phyloP scores from a whole-genome alignment of 2,113 vertebrate genomes.

The Tragelaphus imberbis region DNA sequence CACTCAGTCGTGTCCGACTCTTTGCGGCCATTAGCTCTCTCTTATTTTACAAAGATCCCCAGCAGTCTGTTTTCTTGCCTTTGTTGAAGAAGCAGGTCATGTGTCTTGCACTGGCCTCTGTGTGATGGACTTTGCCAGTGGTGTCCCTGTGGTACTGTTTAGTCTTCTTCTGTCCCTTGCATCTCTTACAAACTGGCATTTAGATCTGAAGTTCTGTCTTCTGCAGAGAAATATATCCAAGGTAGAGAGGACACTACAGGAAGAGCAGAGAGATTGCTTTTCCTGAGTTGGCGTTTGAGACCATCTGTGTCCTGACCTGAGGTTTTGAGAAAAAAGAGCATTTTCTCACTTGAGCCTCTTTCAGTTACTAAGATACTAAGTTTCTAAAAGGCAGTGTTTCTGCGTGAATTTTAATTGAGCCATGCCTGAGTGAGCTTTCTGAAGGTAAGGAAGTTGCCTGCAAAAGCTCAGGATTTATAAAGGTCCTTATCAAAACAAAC shows the following conservation, averaged over 20 bases:
- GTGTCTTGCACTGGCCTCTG: accelerated
- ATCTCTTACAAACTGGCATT: neutral
- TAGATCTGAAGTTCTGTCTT: neutral
- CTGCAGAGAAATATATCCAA: neutral
- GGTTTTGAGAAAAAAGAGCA: neutral
- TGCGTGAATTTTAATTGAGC: slow-evolving; percentile 40
- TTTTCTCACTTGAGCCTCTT: slow-evolving; percentile 14
- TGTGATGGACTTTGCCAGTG: neutral
- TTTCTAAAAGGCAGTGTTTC: slow-evolving; percentile 29
- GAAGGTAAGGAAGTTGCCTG: slow-evolving; percentile 38
- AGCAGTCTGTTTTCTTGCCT: neutral
- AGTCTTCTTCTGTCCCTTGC: neutral
- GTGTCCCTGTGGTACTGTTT: neutral
- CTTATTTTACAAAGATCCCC: neutral
- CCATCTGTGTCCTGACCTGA: neutral
- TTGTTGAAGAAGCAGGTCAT: neutral
- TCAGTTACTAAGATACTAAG: neutral
- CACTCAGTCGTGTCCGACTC: too few species aligned
- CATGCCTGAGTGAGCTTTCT: slow-evolving; percentile 47
- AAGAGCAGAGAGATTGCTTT: neutral
- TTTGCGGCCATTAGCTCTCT: accelerated
- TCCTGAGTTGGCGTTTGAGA: neutral
- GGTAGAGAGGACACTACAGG: neutral
- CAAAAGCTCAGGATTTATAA: slow-evolving; percentile 50
- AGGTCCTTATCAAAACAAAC: slow-evolving; percentile 56